These are phyloP conservation scores for Raja brachyura DNA, from an alignment of 2,113 vertebrate species.

Conservation along the genomic window DNA sequence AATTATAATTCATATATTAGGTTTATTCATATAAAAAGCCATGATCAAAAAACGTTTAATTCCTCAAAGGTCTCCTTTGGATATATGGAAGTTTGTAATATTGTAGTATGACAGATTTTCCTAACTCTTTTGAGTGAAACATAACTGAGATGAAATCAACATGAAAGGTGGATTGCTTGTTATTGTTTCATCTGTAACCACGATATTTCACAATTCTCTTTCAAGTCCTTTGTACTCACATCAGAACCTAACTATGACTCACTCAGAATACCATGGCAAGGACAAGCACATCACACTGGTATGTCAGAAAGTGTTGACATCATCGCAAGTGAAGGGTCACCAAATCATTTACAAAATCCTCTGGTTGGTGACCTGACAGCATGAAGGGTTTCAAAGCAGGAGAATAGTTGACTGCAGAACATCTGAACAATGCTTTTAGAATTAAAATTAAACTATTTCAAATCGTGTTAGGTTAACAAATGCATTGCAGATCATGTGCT, in stretches of 20 bases:
- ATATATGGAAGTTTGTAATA: background rate
- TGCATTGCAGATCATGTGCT: background rate
- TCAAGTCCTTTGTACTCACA: conserved; percentile 7
- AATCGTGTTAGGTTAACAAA: background rate
- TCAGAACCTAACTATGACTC: conserved; percentile 25
- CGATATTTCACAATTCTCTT: conserved; percentile 15
- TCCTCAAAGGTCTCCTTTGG: background rate
- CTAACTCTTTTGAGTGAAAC: background rate
- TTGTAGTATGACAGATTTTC: background rate
- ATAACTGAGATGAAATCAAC: background rate
- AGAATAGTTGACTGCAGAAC: background rate
- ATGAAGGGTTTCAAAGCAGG: background rate
- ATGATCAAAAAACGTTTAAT: background rate
- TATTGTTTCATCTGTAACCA: conserved; percentile 18
- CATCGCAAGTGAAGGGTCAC: conserved; percentile 2
- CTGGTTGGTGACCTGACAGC: background rate
- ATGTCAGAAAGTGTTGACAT: conserved; percentile 27
- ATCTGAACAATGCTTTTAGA: background rate
- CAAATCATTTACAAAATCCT: background rate
- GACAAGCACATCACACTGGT: background rate
- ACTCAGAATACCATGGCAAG: background rate
- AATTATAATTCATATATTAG: background rate
- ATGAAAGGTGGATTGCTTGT: background rate
- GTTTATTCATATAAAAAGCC: background rate
- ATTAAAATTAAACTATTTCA: background rate